Base-by-base conservation (phyloP, 2,888 invertebrate genomes). In the Microchrysa polita region DNA sequence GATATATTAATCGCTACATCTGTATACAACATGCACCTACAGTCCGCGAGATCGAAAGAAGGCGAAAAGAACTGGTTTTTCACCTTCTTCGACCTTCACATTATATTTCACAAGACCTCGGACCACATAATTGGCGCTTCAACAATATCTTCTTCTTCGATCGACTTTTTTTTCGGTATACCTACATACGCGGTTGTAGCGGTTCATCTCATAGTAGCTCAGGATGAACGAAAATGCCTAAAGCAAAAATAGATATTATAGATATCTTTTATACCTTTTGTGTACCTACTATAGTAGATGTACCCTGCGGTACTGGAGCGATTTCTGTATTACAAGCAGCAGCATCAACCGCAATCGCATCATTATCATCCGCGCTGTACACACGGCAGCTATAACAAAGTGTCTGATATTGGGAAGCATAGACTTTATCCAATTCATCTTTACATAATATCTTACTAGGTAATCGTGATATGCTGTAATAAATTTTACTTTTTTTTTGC, bases 51-150 rank as follows among this genome's bases (percentile, higher is more conserved):
- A n/a, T n/a, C n/a, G n/a, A n/a, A n/a, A n/a, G n/a, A n/a, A n/a
- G n/a, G n/a, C n/a, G n/a, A n/a, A 22, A 40, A 18, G 55, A 57
- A 69, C 69, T 55, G 57, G 69, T 67, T 69, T 67, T 40, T 60
- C 53, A 67, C 67, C 67, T 67, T 67, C 55, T 69, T 40, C 18
- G 69, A 69, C 69, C 69, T 69, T 69, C 69, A 57, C 55, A 69
- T 65, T n/a, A 69, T 69, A 69, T 69, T 69, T 69, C 69, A 18
- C 57, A 57, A 69, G 69, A 57, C 69, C 69, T 69, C 69, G 69
- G 27, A 55, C 69, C 34, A 69, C 55, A 18, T 69, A 57, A 69
- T 69, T 69, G 69, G 20, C 57, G 16, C 40, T 53, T 27, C 55
- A 69, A n/a, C n/a, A n/a, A 34, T 52, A 55, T 55, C 48, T 48